Evolutionary conservation across 2,888 invertebrate species (phyloP).

Genomic region (Bembecia ichneumoniformis): DNA sequence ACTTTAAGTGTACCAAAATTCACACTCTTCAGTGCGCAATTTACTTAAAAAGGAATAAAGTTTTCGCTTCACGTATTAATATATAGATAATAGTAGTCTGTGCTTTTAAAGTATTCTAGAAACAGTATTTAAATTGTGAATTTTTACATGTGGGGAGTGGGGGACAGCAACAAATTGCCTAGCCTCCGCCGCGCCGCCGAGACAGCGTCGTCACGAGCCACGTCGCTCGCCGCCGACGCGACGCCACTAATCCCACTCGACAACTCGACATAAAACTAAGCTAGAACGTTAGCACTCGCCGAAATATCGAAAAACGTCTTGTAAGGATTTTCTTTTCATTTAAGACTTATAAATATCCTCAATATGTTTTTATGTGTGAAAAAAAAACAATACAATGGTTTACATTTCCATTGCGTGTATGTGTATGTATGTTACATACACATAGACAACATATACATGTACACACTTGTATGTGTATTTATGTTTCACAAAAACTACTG

Average conservation of each 20-base stretch:
- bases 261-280: constrained; percentile 40
- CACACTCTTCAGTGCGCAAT: too few species aligned
- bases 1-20: too few species aligned
- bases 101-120: not conserved
- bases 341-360: too few species aligned
- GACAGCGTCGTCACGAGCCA: constrained; percentile 49
- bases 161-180: constrained; percentile 37
- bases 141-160: constrained; percentile 13
- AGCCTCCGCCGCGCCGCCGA: constrained; percentile 24
- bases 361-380: too few species aligned
- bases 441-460: too few species aligned
- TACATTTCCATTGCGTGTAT: too few species aligned
- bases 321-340: not conserved
- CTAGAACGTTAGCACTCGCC: not conserved
- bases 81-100: not conserved
- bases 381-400: too few species aligned
- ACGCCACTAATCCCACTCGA: constrained; percentile 56
- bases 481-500: too few species aligned
- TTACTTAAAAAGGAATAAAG: not conserved
- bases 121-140: not conserved
- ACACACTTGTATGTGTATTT: too few species aligned
- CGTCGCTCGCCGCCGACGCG: constrained; percentile 14
- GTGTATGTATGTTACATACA: too few species aligned
- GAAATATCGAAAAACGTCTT: not conserved
- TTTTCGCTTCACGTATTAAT: too few species aligned